Evolutionary conservation across 2,888 invertebrate genomes (phyloP), one percentile per base, ranked within the genome.

Genomic region (Hydrotaea diabolus): DNA sequence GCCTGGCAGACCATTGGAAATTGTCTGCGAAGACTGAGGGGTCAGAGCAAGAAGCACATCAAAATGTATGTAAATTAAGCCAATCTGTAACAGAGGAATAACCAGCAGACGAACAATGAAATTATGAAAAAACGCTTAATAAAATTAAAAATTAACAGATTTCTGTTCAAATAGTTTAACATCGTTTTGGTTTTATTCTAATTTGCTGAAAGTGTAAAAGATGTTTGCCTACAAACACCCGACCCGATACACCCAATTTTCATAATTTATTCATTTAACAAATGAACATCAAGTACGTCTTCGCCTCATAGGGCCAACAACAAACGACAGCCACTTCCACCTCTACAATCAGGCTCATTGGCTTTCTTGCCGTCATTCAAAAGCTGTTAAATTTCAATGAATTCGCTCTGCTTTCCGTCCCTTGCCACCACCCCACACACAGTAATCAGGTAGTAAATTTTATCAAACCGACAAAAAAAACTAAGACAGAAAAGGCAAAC

Each of bases 231-330:
- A 17, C 21, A 17, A 71, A 17, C 66, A 21, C 9, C 17, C 17
- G 26, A 26, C 1, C 21, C 57, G 9, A 55, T 1, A 74, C 39
- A 64, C 43, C 72, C 21, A 72, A 39, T 81, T 81, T 21, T 46
- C 31, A 79, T 85, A 85, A 82, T 79, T 85, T 82, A 85, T 82
- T 79, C 79, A 69, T 79, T 71, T 49, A 31, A 73, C 49, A 85
- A 79, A 77, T 81, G 76, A 85, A 73, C 82, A 82, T 62, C 53
- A 23, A 71, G 23, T 46, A 31, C 19, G 17, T 26, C 21, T 15
- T 49, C 31, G 62, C 13, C 43, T 9, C 1, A 23, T 5, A 57
- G 19, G 19, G 55, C 39, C 39, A 39, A 79, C 62, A 57, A n/a
- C 36, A 36, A 31, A 21, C 8, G 26, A 31, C 77, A 73, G n/a